A percentile compares a stretch with the other conserved stretches of the same genome.
Conservation (phyloP, 2,113 vertebrate species). For the Aepyceros melampus region DNA sequence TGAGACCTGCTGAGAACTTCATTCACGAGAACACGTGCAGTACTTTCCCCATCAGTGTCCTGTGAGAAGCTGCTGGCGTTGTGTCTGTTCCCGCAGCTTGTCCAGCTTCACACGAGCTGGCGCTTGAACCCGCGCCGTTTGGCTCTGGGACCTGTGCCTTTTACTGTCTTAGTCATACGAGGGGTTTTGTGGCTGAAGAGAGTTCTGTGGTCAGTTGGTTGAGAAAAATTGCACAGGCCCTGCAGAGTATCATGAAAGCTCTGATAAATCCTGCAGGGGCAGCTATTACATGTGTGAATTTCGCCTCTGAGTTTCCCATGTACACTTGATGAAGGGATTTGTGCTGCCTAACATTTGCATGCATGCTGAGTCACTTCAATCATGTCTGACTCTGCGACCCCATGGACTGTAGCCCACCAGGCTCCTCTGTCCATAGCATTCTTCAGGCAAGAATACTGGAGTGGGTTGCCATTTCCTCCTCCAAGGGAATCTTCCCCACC, state of each 20-base stretch:
- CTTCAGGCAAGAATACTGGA: not conserved
- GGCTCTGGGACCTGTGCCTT: not conserved
- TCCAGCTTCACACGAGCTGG: not conserved
- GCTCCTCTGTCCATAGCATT: not conserved
- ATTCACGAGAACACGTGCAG: rapidly evolving
- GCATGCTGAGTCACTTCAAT: not conserved
- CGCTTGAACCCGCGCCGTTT: not conserved
- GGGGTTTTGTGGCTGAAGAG: not conserved
- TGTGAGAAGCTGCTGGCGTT: rapidly evolving
- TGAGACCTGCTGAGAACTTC: not conserved
- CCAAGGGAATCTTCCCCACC: not conserved
- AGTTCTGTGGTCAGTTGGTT: not conserved
- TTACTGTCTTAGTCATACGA: not conserved
- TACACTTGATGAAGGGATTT: not conserved
- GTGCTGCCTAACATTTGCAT: not conserved
- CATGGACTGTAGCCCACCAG: not conserved
- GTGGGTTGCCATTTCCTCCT: not conserved
- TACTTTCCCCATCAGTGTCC: not conserved
- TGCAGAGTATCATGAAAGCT: not conserved
- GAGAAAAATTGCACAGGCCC: not conserved
- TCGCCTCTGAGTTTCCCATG: not conserved
- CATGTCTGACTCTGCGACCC: not conserved
- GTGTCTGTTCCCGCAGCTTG: not conserved
- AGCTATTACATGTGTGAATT: not conserved
- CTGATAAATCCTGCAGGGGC: not conserved